phyloP scores from a whole-genome alignment of 2,113 vertebrate genomes.

The Thymallus thymallus region DNA sequence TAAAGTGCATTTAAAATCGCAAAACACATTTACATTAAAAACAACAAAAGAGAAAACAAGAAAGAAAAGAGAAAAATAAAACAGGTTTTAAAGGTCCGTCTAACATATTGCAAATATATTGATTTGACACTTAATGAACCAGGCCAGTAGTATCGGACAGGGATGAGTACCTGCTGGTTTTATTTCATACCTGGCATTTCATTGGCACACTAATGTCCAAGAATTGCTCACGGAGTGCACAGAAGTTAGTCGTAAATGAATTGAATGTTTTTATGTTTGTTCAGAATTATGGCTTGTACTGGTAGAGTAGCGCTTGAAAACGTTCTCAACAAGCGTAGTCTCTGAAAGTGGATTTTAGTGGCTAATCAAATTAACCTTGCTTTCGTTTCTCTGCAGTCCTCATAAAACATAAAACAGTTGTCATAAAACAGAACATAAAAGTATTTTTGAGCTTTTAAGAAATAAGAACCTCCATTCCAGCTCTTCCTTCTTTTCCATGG shows the following conservation, averaged over 20 bases:
- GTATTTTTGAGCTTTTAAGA: slow-evolving; percentile 59
- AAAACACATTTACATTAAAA: too few relatives aligned
- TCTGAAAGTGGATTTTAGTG: slow-evolving; percentile 4
- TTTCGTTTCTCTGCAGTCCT: slow-evolving; percentile 23
- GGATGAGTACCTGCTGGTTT: too few relatives aligned
- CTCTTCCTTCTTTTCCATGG: neutral
- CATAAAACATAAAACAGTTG: neutral
- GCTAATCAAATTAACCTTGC: slow-evolving; percentile 40
- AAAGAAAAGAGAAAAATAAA: too few relatives aligned
- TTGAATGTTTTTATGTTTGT: neutral
- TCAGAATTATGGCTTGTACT: neutral
- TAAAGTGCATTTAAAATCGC: too few relatives aligned
- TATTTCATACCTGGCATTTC: too few relatives aligned
- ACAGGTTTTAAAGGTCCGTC: too few relatives aligned
- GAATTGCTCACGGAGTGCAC: too few relatives aligned
- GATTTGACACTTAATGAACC: too few relatives aligned
- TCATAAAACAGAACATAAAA: neutral
- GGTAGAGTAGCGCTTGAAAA: neutral
- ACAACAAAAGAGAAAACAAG: too few relatives aligned
- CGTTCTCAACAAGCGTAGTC: neutral
- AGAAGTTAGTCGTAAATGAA: neutral
- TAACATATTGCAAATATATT: too few relatives aligned
- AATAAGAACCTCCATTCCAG: slow-evolving; percentile 40
- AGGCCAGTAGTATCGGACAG: too few relatives aligned
- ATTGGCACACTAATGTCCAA: neutral